A percentile compares a stretch with the other conserved stretches of the same genome.
Conservation (phyloP, 2,113 vertebrate genomes). For the Cottus gobio region DNA sequence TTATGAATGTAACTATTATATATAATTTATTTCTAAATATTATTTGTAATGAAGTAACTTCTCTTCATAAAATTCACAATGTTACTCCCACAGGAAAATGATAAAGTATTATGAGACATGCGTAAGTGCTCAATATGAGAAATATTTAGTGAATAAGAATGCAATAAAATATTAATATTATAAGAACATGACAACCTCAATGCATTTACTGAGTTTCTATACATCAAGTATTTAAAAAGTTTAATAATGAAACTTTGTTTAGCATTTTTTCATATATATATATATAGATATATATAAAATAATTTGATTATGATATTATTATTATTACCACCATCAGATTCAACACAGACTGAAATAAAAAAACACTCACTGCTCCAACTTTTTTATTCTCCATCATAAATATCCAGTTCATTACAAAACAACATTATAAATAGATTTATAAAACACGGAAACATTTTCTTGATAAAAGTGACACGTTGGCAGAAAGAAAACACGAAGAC, state of each 20-base stretch:
- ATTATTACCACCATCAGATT: not conserved
- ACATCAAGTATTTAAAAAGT: not conserved
- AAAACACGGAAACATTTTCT: conserved; percentile 23
- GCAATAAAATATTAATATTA: not conserved
- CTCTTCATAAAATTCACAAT: too few relatives aligned
- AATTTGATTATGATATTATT: not conserved
- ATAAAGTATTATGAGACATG: not conserved
- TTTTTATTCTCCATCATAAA: conserved; percentile 81
- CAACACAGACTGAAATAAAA: conserved; percentile 22
- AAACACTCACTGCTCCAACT: conserved; percentile 41
- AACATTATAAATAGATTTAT: conserved; percentile 60
- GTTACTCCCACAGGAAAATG: not conserved
- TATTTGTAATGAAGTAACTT: too few relatives aligned
- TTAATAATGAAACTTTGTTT: not conserved
- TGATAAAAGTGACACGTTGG: conserved; percentile 28
- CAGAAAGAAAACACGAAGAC: not conserved
- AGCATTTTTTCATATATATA: not conserved
- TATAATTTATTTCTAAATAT: not conserved
- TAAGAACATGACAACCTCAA: too few relatives aligned
- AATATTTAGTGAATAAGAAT: not conserved
- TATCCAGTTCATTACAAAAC: conserved; percentile 79
- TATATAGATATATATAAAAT: not conserved
- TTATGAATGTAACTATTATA: not conserved
- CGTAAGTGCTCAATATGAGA: not conserved
- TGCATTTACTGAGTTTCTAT: too few relatives aligned